Evolutionary conservation across 2,113 vertebrate species (phyloP).

Genomic region (Thunnus maccoyii): DNA sequence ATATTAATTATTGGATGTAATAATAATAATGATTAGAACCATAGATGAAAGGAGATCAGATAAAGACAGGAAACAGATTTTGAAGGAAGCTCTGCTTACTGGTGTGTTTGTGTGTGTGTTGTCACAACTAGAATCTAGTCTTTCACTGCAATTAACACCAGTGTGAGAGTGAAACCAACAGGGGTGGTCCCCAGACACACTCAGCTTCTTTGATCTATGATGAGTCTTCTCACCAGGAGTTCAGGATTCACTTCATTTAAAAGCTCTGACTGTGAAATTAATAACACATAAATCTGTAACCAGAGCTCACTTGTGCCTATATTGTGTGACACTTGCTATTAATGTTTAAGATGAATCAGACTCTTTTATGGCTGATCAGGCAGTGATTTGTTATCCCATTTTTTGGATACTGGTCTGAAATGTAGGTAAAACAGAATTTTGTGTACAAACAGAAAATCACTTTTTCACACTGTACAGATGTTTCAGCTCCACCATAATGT

Average conservation of each 20-base stretch:
- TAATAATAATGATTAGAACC: too few species aligned
- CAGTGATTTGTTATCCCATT: background rate
- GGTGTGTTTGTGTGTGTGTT: background rate
- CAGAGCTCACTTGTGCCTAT: background rate
- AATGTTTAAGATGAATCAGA: background rate
- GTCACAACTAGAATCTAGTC: background rate
- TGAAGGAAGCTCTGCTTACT: background rate
- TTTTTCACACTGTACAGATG: background rate
- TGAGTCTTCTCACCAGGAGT: conserved; percentile 2
- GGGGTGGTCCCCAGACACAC: background rate
- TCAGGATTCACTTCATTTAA: background rate
- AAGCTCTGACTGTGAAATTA: background rate
- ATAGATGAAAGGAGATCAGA: background rate
- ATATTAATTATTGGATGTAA: too few species aligned
- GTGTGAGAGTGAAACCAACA: conserved; percentile 32
- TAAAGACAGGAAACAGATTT: background rate
- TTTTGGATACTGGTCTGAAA: too few species aligned
- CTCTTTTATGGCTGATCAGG: background rate
- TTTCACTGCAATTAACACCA: conserved; percentile 38
- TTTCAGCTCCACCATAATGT: background rate
- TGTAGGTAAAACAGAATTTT: background rate
- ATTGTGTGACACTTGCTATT: background rate
- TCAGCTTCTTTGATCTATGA: conserved; percentile 41
- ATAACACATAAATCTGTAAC: background rate
- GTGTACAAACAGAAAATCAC: too few species aligned